Percentiles rank a stretch among this genome's conserved stretches.
phyloP scores from a whole-genome alignment of 2,113 vertebrate genomes.

The Melanocharis versteri region DNA sequence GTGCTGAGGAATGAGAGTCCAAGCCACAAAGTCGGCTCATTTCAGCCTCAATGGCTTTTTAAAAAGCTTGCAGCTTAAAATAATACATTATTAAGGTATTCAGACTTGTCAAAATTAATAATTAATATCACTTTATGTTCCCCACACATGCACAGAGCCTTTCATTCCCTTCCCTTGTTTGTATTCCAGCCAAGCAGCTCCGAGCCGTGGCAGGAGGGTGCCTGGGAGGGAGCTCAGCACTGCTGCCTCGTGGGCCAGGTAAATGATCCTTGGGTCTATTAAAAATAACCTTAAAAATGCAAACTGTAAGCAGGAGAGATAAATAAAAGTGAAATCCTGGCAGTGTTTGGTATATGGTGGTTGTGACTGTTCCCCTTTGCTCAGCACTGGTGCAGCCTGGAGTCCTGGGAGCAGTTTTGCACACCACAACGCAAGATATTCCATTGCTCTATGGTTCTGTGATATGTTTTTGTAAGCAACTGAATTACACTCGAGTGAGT shows the following conservation, averaged over 20 bases:
- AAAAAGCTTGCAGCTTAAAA: constrained; percentile 33
- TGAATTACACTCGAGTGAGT: neutral
- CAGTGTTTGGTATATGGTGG: neutral
- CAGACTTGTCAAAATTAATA: constrained; percentile 64
- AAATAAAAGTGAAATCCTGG: neutral
- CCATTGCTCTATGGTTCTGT: neutral
- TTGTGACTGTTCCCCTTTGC: neutral
- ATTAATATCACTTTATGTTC: constrained; percentile 34
- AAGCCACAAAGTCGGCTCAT: neutral
- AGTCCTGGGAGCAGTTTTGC: neutral
- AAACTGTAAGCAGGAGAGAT: neutral
- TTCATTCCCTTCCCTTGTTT: neutral
- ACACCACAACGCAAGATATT: rapidly evolving
- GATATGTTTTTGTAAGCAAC: neutral
- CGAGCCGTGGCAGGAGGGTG: neutral
- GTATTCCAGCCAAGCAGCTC: neutral
- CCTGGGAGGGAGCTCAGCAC: neutral
- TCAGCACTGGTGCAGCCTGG: rapidly evolving
- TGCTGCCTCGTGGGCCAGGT: neutral
- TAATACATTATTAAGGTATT: constrained; percentile 52
- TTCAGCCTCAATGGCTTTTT: neutral
- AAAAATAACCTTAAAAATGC: neutral
- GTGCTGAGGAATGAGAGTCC: constrained; percentile 24
- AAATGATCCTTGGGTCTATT: neutral
- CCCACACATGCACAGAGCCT: neutral